Percentiles rank a stretch among this genome's conserved stretches.
These are phyloP conservation scores for Mormyrus iriodes DNA, from an alignment of 2,113 vertebrate genomes.

Conservation along the genomic window DNA sequence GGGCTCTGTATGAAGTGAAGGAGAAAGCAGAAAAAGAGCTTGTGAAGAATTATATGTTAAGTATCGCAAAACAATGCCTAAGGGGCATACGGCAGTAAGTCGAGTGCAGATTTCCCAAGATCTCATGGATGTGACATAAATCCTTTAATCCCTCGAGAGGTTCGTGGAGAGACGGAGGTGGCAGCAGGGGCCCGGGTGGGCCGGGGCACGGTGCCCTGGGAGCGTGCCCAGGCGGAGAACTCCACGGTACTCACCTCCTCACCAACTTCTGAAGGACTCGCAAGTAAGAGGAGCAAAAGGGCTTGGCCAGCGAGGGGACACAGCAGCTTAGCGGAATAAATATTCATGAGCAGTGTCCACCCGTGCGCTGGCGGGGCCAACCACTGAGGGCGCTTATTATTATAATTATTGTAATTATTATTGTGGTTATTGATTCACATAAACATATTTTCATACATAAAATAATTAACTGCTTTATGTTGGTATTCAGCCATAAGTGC, in stretches of 20 bases:
- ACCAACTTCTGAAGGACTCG: constrained; percentile 42
- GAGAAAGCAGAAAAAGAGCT: constrained; percentile 20
- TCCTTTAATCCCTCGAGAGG: constrained; percentile 45
- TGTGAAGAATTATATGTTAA: constrained; percentile 32
- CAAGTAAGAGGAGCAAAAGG: constrained; percentile 50
- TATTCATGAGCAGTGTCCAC: constrained; percentile 60
- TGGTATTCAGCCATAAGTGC: constrained; percentile 24
- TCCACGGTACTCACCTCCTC: constrained; percentile 6
- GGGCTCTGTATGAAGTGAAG: constrained; percentile 14
- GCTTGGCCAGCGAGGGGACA: constrained; percentile 46
- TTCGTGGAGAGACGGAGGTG: background rate
- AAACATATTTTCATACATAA: background rate
- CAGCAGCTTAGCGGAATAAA: constrained; percentile 54
- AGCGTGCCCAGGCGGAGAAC: background rate
- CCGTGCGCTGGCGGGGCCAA: constrained; percentile 22
- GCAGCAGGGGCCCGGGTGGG: background rate
- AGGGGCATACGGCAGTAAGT: constrained; percentile 31
- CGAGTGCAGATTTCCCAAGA: constrained; percentile 33
- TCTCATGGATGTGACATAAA: constrained; percentile 42
- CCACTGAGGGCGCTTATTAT: background rate
- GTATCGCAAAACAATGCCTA: constrained; percentile 36
- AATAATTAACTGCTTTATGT: background rate
- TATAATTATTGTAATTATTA: background rate
- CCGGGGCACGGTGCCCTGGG: background rate
- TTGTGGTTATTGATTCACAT: background rate